Conservation (phyloP, 1,140 invertebrate genomes). For the Chrysomallon squamiferum region DNA sequence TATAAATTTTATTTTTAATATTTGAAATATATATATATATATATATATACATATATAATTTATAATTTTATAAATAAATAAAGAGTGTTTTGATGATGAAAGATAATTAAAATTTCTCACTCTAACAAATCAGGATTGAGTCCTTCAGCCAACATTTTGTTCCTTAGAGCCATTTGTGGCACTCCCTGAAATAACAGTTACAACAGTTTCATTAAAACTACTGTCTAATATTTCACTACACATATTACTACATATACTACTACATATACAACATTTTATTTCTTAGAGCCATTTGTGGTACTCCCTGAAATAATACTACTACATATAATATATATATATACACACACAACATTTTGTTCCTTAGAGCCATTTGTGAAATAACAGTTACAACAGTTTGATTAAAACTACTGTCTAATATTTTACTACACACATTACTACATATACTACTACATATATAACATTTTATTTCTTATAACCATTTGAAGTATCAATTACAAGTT, state of each 20-base stretch:
- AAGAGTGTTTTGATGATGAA: no score
- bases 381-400: no score
- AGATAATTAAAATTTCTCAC: constrained; percentile 65
- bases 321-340: no score
- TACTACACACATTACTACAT: not conserved
- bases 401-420: not conserved
- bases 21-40: no score
- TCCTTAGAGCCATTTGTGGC: constrained; percentile 77
- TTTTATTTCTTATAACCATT: constrained; percentile 82
- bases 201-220: not conserved
- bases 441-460: no score
- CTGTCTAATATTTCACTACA: not conserved
- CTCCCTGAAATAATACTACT: constrained; percentile 65
- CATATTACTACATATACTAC: constrained; percentile 4
- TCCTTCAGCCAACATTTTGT: constrained; percentile 84
- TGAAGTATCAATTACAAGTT: no score
- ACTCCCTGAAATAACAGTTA: constrained; percentile 69
- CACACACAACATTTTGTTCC: no score
- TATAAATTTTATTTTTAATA: no score
- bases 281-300: constrained; percentile 79
- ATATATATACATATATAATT: no score
- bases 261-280: constrained; percentile 83
- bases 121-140: constrained; percentile 79
- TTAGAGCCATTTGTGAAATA: no score
- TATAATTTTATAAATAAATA: no score